Base-by-base conservation (phyloP, 2,888 invertebrate genomes). In the Drosophila cognata region DNA sequence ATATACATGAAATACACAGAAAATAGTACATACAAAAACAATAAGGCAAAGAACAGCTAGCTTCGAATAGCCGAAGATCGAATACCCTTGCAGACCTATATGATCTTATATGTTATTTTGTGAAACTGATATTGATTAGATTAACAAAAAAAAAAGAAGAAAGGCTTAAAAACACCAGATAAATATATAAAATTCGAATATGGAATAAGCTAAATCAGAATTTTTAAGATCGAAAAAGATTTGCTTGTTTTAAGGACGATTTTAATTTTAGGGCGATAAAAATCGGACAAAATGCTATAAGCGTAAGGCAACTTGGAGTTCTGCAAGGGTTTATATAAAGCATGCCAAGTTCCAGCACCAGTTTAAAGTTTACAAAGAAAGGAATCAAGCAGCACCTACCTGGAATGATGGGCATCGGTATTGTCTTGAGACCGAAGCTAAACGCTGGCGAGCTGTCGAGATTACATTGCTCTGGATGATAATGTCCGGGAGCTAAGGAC, bases 351-450 rank as follows among this genome's bases (percentile, higher is more conserved):
- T 35, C 77, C 61, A 13, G 10, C 35, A 79, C 65, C 77, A 35
- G 1, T 28, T 48, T 31, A 43, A 65, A 28, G 41, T 4, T 21
- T 29, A 11, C 5, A 13, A 18, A 13, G 2, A 18, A 21, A 28
- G 33, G 10, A 6, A 43, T n/a, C 13, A 33, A 38, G 50, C 38
- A 25, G 36, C 21, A 90, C 92, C 84, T 88, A 92, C 92, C 92
- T 88, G 91, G 81, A 68, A 91, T 77, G 10, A 81, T 77, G 6
- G 90, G 88, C 84, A 90, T 87, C 10, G 87, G 82, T 35, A 81
- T 53, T 4, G 91, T 92, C 92, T 94, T 95, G 5, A 94, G 92
- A 59, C 95, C 95, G 82, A 96, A 95, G 65, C 94, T 94, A 86
- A 94, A 96, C 72, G 94, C 87, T 2, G 93, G 93, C 18, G 92